Evolutionary conservation across 2,888 invertebrate genomes (phyloP), one percentile per base, ranked within the genome.

Genomic region (Tenthredo scrophulariae): DNA sequence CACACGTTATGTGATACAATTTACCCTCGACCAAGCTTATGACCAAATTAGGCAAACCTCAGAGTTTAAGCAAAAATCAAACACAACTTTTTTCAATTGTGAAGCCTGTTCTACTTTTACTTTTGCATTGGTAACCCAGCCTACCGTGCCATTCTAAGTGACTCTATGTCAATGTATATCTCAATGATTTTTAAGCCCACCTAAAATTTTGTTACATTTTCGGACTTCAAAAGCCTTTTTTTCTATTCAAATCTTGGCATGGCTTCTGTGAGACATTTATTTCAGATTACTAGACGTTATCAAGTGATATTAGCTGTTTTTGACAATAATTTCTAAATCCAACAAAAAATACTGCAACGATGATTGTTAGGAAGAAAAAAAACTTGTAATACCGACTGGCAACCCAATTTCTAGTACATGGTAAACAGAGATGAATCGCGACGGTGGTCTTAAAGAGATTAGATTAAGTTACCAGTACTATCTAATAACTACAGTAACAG

Each of bases 141-240:
- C 80, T 80, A 80, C 62, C 62, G 62, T 62, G 62, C 62, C 40
- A 80, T 80, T 40, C 33, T 37, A 40, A 40, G 58, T 62, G 62
- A 77, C 43, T 77, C 54, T 29, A 77, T 18, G 13, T 46, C 54
- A 29, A 54, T 54, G 54, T 50, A 77, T 77, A 77, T 54, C 29
- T 43, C 37, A 22, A 13, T 15, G n/a, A 74, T 74, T 43, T n/a
- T 43, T 5, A 10, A 74, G 74, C 22, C 22, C 74, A 74, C 22
- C 26, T 22, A 13, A 74, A 43, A 46, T 46, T 80, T 62, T 62
- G 13, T n/a, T 22, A 37, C 13, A 40, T 54, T 54, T 54, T 29
- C 43, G 33, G 15, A 13, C 6, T 18, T 13, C 15, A 67, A 29
- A 33, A 33, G 13, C 29, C 13, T 29, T 13, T 29, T 33, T 33